Conservation (phyloP, 2,113 vertebrate genomes). For the Mus spicilegus region DNA sequence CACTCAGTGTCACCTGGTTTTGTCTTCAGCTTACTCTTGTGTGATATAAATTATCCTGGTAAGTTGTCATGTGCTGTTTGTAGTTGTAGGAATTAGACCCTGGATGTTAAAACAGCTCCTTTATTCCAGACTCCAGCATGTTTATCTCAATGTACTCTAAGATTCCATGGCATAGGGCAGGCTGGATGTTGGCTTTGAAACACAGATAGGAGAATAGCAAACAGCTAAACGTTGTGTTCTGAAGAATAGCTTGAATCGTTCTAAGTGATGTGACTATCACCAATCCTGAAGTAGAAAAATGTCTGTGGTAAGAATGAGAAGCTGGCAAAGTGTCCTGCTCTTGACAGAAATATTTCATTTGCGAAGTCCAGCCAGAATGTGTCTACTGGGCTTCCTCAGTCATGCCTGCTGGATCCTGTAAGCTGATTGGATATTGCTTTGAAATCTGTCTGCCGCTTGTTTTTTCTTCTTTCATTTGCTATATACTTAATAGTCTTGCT, state of each 20-base stretch:
- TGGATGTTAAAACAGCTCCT: not conserved
- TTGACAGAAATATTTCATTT: no score
- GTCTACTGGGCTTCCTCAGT: not conserved
- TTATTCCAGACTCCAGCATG: not conserved
- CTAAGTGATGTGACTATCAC: not conserved
- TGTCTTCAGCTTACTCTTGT: not conserved
- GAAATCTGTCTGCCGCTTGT: not conserved
- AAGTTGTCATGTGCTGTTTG: not conserved
- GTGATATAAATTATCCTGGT: not conserved
- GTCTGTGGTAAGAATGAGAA: not conserved
- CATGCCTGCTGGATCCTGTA: not conserved
- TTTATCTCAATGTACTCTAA: not conserved
- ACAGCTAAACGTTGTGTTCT: not conserved
- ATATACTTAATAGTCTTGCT: not conserved
- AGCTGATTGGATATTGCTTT: not conserved
- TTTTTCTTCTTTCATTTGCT: not conserved
- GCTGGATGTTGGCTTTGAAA: not conserved
- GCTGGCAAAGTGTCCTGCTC: not conserved
- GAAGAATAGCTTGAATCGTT: not conserved
- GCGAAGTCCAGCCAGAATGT: not conserved
- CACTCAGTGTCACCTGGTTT: not conserved
- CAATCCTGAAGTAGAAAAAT: not conserved
- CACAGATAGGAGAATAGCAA: not conserved
- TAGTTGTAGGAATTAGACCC: not conserved
- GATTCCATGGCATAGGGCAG: not conserved